These are phyloP conservation scores for Anarrhichthys ocellatus DNA, from an alignment of 2,113 vertebrate species.

Conservation along the genomic window DNA sequence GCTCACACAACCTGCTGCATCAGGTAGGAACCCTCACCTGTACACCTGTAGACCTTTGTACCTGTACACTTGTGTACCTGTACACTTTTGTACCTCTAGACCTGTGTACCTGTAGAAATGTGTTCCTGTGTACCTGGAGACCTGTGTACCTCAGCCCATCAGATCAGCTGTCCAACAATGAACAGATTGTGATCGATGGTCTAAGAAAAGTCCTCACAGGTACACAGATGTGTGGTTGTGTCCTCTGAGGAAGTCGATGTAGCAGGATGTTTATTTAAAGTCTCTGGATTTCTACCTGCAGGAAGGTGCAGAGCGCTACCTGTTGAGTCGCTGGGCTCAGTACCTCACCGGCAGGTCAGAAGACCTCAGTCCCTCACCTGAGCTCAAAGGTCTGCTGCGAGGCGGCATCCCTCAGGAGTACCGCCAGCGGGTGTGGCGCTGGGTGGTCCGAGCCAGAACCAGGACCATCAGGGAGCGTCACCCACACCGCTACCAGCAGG, in stretches of 20 bases:
- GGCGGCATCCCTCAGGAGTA: constrained; percentile 88
- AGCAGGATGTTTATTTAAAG: not conserved
- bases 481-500: constrained; percentile 63
- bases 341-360: constrained; percentile 80
- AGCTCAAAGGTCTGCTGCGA: constrained; percentile 90
- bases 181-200: too few species aligned
- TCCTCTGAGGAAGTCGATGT: too few species aligned
- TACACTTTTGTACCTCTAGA: not conserved
- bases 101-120: not conserved
- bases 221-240: too few species aligned
- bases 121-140: not conserved
- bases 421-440: constrained; percentile 88
- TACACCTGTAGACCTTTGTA: not conserved
- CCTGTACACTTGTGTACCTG: not conserved
- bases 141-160: not conserved
- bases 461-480: constrained; percentile 67
- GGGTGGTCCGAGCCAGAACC: constrained; percentile 84
- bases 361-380: constrained; percentile 76
- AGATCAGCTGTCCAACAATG: too few species aligned
- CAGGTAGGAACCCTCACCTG: constrained; percentile 48
- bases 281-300: constrained; percentile 49
- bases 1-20: constrained; percentile 87
- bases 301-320: constrained; percentile 82
- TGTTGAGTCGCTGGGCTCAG: constrained; percentile 87
- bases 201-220: too few species aligned